Conservation (phyloP, 2,888 invertebrate genomes). For the Rambutsinella grinnellia region DNA sequence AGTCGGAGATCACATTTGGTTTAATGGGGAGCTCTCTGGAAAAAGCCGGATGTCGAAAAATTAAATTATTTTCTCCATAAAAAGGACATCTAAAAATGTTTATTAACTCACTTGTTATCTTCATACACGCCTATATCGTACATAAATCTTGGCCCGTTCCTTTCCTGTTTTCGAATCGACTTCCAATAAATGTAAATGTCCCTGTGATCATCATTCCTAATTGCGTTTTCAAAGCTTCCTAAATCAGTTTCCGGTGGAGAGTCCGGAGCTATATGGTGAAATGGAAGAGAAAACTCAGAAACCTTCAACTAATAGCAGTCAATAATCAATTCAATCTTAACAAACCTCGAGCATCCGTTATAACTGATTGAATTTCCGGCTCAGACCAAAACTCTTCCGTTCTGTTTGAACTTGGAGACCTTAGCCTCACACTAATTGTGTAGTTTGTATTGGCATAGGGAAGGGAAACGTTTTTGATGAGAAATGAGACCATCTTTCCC, state of each 20-base stretch:
- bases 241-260: constrained; percentile 79
- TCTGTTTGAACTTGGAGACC: constrained; percentile 58
- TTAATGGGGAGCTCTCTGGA: constrained; percentile 33
- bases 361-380: constrained; percentile 74
- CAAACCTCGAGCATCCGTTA: constrained; percentile 71
- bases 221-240: constrained; percentile 78
- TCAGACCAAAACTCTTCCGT: constrained; percentile 75
- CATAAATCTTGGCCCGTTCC: constrained; percentile 81
- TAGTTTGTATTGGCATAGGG: constrained; percentile 58
- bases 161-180: constrained; percentile 76
- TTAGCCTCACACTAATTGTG: constrained; percentile 56
- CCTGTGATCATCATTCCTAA: constrained; percentile 69
- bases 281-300: constrained; percentile 1
- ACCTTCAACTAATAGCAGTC: too few species aligned
- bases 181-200: constrained; percentile 85
- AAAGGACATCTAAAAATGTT: constrained; percentile 8
- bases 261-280: constrained; percentile 73
- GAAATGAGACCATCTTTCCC: constrained; percentile 13
- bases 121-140: constrained; percentile 73
- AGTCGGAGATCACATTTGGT: constrained; percentile 64
- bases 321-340: neutral
- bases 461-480: constrained; percentile 38
- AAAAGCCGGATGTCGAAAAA: too few species aligned
- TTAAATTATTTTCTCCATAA: too few species aligned
- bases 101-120: constrained; percentile 68